phyloP scores from a whole-genome alignment of 1,140 invertebrate species.

The Drosophila saltans region DNA sequence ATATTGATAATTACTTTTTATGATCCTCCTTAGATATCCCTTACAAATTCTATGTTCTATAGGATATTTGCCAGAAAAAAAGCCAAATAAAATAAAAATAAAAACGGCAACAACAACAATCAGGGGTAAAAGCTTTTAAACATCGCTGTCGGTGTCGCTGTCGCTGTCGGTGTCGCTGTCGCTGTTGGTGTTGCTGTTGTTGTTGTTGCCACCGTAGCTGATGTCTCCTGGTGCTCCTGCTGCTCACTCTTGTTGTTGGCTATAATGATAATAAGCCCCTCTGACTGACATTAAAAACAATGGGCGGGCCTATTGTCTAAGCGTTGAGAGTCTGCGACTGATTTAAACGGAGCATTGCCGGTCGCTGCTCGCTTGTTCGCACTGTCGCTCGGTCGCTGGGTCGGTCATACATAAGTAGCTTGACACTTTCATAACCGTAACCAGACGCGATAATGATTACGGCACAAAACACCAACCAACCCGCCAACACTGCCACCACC shows the following conservation, averaged over 20 bases:
- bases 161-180: too few relatives aligned
- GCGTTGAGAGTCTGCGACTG: constrained; percentile 54
- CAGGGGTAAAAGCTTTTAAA: constrained; percentile 8
- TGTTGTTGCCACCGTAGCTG: background rate
- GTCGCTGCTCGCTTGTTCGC: background rate
- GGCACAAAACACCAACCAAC: constrained; percentile 12
- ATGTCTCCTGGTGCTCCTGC: background rate
- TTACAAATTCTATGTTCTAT: background rate
- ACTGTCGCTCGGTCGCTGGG: background rate
- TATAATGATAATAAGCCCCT: constrained; percentile 74
- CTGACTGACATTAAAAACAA: constrained; percentile 72
- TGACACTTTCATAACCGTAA: constrained; percentile 82
- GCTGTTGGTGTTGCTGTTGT: background rate
- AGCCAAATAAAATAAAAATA: background rate
- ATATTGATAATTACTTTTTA: background rate
- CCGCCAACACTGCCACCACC: constrained; percentile 11
- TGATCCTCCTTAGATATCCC: background rate
- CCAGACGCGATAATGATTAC: constrained; percentile 79
- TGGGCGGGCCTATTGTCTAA: constrained; percentile 48
- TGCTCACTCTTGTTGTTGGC: constrained; percentile 13
- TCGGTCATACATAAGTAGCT: constrained; percentile 77
- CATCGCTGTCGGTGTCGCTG: background rate
- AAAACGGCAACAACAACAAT: constrained; percentile 4
- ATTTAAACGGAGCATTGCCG: constrained; percentile 75
- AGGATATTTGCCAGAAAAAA: constrained; percentile 7